These are phyloP conservation scores for Ranitomeya variabilis DNA, from an alignment of 2,113 vertebrate genomes.

Conservation along the genomic window DNA sequence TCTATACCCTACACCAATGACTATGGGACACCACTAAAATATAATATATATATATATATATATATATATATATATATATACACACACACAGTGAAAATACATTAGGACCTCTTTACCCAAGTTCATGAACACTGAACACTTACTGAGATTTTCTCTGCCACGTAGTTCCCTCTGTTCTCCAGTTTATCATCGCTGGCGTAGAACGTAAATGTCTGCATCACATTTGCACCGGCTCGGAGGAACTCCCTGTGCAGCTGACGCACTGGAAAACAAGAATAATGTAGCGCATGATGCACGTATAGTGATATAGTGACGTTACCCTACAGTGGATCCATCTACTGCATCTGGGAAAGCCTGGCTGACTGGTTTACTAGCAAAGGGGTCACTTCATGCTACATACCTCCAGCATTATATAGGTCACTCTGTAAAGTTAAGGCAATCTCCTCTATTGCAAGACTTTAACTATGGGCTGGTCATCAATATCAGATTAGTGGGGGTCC, in stretches of 20 bases:
- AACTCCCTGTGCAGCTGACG: slow-evolving; percentile 96
- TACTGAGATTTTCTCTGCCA: slow-evolving; percentile 81
- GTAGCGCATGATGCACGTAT: not conserved
- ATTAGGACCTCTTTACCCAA: too few relatives aligned
- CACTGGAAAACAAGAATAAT: slow-evolving; percentile 70
- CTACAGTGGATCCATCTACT: not conserved
- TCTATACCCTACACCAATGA: too few relatives aligned
- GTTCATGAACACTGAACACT: not conserved
- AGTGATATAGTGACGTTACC: not conserved
- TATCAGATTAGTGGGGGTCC: too few relatives aligned
- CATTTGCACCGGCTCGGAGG: slow-evolving; percentile 87
- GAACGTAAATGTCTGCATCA: slow-evolving; percentile 98
- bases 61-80: too few relatives aligned
- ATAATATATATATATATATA: too few relatives aligned
- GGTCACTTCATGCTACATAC: not conserved
- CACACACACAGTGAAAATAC: too few relatives aligned
- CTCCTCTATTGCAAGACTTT: too few relatives aligned
- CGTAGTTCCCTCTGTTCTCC: slow-evolving; percentile 91
- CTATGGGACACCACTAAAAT: too few relatives aligned
- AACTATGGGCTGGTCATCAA: too few relatives aligned
- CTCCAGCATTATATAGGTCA: too few relatives aligned
- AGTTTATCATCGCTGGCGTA: slow-evolving; percentile 97
- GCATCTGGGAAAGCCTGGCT: not conserved
- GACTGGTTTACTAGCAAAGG: not conserved
- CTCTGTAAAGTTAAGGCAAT: too few relatives aligned